A percentile compares a stretch with the other conserved stretches of the same genome.
Conservation (phyloP, 2,797 vertebrate species). For the Lates japonicus region DNA sequence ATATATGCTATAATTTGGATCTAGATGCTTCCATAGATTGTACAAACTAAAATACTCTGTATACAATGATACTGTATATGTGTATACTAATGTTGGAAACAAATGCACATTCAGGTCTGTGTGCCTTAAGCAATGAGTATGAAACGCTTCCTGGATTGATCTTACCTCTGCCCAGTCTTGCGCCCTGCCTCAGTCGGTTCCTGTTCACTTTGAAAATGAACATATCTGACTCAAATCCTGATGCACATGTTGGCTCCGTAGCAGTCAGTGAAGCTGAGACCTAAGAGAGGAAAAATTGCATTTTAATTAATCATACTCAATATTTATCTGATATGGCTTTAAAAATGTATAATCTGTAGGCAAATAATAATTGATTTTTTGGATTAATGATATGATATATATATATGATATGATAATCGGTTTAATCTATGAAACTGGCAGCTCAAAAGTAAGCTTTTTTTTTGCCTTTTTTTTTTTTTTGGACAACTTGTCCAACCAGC, state of each 20-base stretch:
- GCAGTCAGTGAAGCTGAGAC: conserved; percentile 26
- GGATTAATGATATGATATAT: too few species aligned
- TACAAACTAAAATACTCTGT: background rate
- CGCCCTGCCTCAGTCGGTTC: conserved; percentile 42
- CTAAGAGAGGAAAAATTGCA: conserved; percentile 47
- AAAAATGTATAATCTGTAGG: background rate
- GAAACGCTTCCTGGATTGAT: background rate
- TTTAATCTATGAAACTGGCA: too few species aligned
- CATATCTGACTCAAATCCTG: conserved; percentile 74
- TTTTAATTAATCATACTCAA: background rate
- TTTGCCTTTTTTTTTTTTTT: too few species aligned
- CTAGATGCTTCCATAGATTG: too few species aligned
- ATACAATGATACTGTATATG: too few species aligned
- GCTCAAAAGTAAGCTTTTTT: too few species aligned
- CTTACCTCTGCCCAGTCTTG: conserved; percentile 81
- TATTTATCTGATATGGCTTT: too few species aligned
- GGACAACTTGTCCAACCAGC: too few species aligned
- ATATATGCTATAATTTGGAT: too few species aligned
- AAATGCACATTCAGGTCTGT: background rate
- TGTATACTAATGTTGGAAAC: background rate
- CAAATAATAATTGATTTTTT: background rate
- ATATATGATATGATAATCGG: too few species aligned
- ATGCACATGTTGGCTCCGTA: conserved; percentile 70
- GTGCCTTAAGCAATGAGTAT: background rate
- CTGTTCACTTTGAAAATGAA: conserved; percentile 72